phyloP scores from a whole-genome alignment of 2,113 vertebrate species.

The Sula dactylatra region DNA sequence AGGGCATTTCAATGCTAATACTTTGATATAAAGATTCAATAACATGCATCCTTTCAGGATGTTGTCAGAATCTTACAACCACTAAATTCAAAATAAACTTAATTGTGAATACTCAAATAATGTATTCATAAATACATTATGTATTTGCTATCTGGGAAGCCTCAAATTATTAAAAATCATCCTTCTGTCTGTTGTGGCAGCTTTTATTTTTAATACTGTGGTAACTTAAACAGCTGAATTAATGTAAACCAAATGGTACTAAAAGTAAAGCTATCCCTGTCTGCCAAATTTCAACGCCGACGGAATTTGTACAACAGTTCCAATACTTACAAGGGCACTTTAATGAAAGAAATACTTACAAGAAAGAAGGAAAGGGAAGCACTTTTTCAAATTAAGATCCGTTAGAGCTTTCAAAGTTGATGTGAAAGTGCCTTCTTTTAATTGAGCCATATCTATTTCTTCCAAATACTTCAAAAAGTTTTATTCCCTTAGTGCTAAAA shows the following conservation, averaged over 20 bases:
- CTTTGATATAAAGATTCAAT: background rate
- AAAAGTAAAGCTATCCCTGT: background rate
- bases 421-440: background rate
- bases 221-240: constrained; percentile 21
- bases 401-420: background rate
- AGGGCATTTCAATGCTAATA: background rate
- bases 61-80: background rate
- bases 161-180: constrained; percentile 15
- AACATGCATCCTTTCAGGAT: background rate
- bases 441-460: background rate
- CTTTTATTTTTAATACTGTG: constrained; percentile 9
- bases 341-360: background rate
- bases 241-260: constrained; percentile 23
- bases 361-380: background rate
- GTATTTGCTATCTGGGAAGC: background rate
- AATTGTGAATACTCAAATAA: background rate
- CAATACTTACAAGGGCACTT: background rate
- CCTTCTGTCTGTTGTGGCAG: background rate
- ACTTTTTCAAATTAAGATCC: background rate
- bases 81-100: background rate
- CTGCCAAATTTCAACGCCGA: background rate
- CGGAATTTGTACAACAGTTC: background rate
- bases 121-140: background rate
- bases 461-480: background rate
- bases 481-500: background rate